phyloP scores from a whole-genome alignment of 1,140 invertebrate species.

The Hyposmocoma kahamanoa region DNA sequence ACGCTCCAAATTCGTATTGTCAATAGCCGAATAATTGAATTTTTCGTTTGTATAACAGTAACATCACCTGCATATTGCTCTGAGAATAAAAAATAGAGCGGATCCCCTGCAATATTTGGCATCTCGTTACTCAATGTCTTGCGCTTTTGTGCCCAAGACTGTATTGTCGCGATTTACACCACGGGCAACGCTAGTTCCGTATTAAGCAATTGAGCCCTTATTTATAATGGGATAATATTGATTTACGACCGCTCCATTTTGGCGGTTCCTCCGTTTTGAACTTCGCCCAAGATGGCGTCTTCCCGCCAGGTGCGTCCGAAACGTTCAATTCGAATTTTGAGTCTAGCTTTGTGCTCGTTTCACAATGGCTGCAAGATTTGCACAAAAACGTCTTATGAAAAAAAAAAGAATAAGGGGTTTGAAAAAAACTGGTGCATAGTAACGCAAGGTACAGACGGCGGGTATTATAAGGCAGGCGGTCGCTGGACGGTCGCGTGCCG shows the following conservation, averaged over 20 bases:
- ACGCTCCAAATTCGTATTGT: slow-evolving; percentile 41
- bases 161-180: slow-evolving; percentile 35
- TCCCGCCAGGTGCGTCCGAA: slow-evolving; percentile 60
- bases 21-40: slow-evolving; percentile 63
- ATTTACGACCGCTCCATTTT: slow-evolving; percentile 34
- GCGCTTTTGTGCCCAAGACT: slow-evolving; percentile 31
- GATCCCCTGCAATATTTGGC: slow-evolving; percentile 42
- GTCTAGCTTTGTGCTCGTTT: slow-evolving; percentile 19
- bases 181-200: slow-evolving; percentile 17
- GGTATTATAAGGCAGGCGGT: slow-evolving; percentile 16
- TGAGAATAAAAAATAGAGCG: slow-evolving; percentile 40
- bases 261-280: slow-evolving; percentile 32
- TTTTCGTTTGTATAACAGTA: slow-evolving; percentile 46
- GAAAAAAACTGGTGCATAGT: slow-evolving; percentile 44
- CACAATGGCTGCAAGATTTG: slow-evolving; percentile 64
- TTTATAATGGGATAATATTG: slow-evolving; percentile 41
- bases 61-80: slow-evolving; percentile 55
- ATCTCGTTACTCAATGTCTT: slow-evolving; percentile 58
- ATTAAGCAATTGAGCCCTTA: slow-evolving; percentile 55
- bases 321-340: neutral
- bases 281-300: slow-evolving; percentile 18
- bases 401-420: too few relatives aligned
- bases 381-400: slow-evolving; percentile 60
- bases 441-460: too few relatives aligned
- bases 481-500: slow-evolving; percentile 44